Conservation (phyloP, 23 tunicate genomes). For the Aplidium turbinatum region DNA sequence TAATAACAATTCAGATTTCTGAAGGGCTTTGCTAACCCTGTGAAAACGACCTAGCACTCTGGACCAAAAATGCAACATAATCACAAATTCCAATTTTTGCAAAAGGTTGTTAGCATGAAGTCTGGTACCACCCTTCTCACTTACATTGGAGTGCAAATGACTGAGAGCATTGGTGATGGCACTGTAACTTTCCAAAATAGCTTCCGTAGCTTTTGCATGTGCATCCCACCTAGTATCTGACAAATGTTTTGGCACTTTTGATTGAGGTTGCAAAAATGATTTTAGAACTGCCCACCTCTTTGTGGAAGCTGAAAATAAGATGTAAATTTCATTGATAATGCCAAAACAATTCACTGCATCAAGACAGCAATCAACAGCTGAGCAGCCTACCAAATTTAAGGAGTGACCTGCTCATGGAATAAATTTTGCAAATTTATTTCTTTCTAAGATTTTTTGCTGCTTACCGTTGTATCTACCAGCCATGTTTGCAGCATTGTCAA, state of each 20-base stretch:
- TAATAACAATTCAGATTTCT: constrained; percentile 18
- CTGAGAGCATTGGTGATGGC: constrained; percentile 32
- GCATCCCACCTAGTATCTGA: constrained; percentile 27
- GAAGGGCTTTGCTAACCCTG: constrained; percentile 33
- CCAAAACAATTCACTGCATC: constrained; percentile 35
- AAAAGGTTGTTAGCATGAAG: constrained; percentile 28
- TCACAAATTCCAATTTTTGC: constrained; percentile 34
- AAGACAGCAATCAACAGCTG: constrained; percentile 19
- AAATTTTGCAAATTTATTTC: constrained; percentile 14
- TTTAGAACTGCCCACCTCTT: constrained; percentile 36
- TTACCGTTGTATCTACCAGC: constrained; percentile 34
- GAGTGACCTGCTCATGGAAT: constrained; percentile 22
- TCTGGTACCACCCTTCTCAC: constrained; percentile 31
- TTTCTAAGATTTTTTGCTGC: constrained; percentile 25
- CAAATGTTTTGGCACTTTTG: constrained; percentile 19
- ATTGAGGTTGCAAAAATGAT: constrained; percentile 24
- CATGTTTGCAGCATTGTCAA: constrained; percentile 33
- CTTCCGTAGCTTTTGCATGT: constrained; percentile 32
- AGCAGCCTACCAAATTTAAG: constrained; percentile 22
- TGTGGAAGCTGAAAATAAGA: constrained; percentile 24
- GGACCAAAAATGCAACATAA: constrained; percentile 26
- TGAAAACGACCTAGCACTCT: constrained; percentile 19
- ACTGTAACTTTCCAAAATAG: constrained; percentile 19
- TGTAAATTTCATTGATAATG: constrained; percentile 26
- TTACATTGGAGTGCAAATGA: constrained; percentile 20